Conservation (phyloP, 2,113 vertebrate genomes). For the Thermophis baileyi region DNA sequence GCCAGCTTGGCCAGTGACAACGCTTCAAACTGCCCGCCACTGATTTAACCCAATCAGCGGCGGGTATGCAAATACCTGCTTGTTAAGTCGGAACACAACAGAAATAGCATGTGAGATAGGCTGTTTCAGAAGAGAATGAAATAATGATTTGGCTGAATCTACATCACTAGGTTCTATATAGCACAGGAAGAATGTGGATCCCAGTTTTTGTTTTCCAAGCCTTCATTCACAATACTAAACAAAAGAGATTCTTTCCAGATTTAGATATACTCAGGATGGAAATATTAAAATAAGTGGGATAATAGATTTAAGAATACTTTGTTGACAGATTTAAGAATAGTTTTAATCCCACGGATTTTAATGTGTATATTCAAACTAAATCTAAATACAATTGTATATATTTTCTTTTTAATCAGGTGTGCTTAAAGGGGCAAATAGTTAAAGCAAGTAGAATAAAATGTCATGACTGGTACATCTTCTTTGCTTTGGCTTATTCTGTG, state of each 20-base stretch:
- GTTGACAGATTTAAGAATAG: neutral
- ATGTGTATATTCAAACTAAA: neutral
- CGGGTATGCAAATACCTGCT: too few species aligned
- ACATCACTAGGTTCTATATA: neutral
- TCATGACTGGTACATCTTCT: neutral
- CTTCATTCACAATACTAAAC: neutral
- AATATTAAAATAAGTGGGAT: neutral
- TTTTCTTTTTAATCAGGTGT: neutral
- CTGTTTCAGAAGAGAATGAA: neutral
- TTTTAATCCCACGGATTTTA: neutral
- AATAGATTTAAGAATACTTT: neutral
- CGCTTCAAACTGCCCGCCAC: too few species aligned
- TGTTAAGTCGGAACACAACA: too few species aligned
- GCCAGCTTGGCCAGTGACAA: too few species aligned
- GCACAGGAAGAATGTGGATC: neutral
- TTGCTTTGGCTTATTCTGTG: neutral
- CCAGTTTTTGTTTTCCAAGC: neutral
- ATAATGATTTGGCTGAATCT: neutral
- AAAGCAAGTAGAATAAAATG: neutral
- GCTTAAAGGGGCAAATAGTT: neutral
- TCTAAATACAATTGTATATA: neutral
- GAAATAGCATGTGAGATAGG: neutral
- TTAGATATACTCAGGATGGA: neutral
- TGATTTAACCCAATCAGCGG: too few species aligned
- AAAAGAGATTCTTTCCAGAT: neutral